These are phyloP conservation scores for Brienomyrus brachyistius DNA, from an alignment of 2,113 vertebrate genomes.

Conservation along the genomic window DNA sequence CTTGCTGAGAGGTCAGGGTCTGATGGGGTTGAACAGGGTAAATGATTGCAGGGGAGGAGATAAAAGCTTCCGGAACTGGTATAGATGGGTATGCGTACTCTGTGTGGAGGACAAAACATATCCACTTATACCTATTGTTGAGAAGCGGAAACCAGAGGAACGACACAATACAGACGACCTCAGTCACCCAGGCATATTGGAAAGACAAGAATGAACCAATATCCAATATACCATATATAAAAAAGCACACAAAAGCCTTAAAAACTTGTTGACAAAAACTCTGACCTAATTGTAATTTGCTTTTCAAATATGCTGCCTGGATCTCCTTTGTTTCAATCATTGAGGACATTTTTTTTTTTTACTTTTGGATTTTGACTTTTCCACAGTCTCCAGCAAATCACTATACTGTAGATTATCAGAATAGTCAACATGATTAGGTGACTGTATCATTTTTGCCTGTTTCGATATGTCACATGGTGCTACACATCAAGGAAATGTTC, in stretches of 20 bases:
- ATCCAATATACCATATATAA: not conserved
- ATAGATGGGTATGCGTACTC: not conserved
- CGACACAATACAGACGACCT: not conserved
- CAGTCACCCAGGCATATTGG: not conserved
- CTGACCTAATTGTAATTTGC: not conserved
- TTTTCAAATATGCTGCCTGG: not conserved
- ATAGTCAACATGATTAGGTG: not conserved
- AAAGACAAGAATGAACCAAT: not conserved
- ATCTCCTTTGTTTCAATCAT: not conserved
- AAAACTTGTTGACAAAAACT: not conserved
- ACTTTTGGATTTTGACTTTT: not conserved
- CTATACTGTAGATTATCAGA: not conserved
- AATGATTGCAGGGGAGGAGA: not conserved
- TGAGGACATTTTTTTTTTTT: not conserved
- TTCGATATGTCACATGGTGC: not conserved
- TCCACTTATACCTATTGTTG: not conserved
- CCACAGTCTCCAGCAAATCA: not conserved
- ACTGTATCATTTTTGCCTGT: not conserved
- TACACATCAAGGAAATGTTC: not conserved
- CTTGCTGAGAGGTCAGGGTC: not conserved
- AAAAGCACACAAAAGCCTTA: not conserved
- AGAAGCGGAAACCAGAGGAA: not conserved
- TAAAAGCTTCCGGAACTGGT: not conserved
- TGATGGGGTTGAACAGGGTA: not conserved
- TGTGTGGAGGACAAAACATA: not conserved